phyloP scores from a whole-genome alignment of 2,797 vertebrate genomes.

The Hoplostethus atlanticus region DNA sequence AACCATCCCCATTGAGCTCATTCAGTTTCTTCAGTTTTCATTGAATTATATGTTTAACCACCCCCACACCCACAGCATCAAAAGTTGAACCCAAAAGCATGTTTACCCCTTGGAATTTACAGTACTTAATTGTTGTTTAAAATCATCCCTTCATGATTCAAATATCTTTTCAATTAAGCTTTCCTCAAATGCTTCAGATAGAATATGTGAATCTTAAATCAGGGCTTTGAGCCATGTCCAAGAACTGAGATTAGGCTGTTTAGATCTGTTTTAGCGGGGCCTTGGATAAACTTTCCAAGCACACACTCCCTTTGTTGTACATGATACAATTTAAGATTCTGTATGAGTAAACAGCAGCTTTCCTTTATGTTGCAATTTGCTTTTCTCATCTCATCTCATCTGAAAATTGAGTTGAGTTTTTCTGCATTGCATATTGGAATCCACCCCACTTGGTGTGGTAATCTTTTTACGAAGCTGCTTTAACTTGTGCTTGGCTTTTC shows the following conservation, averaged over 20 bases:
- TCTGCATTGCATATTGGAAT: conserved; percentile 30
- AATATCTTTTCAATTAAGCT: conserved; percentile 29
- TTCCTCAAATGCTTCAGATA: conserved; percentile 28
- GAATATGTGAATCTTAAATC: conserved; percentile 51
- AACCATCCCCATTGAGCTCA: neutral
- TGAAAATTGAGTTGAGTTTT: too few species aligned
- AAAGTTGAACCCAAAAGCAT: neutral
- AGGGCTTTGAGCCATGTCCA: conserved; percentile 44
- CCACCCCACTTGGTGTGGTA: conserved; percentile 43
- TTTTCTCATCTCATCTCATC: conserved; percentile 16
- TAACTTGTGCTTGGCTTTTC: conserved; percentile 39
- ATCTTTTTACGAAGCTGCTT: conserved; percentile 62
- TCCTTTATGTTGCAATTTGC: conserved; percentile 32
- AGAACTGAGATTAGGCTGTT: conserved; percentile 44
- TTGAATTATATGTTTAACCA: neutral
- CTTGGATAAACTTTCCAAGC: conserved; percentile 43
- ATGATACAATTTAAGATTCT: conserved; percentile 18
- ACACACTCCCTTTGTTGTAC: conserved; percentile 27
- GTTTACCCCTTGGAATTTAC: conserved; percentile 8
- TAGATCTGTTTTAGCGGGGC: conserved; percentile 25
- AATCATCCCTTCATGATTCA: conserved; percentile 38
- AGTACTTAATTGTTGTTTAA: neutral
- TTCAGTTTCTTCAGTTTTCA: neutral
- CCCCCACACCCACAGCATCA: neutral
- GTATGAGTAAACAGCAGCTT: conserved; percentile 24